Evolutionary conservation across 2,113 vertebrate species (phyloP).

Genomic region (Cryptotis parvus): DNA sequence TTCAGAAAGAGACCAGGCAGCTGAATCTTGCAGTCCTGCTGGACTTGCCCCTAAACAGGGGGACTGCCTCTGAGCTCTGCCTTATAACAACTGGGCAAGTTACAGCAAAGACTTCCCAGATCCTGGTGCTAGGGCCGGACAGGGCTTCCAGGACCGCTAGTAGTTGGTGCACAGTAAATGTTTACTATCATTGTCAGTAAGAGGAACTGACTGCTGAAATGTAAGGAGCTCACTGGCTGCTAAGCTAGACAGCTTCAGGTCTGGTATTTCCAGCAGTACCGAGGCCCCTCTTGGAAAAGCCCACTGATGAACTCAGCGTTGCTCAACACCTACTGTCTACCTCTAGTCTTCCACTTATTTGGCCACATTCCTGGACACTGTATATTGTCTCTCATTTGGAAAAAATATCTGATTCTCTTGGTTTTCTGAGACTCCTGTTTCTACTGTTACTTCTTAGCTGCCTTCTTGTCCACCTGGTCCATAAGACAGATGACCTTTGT

Average conservation of each 20-base stretch:
- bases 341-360: background rate
- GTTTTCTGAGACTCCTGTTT: background rate
- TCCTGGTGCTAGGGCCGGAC: background rate
- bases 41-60: accelerated
- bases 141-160: background rate
- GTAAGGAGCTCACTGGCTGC: background rate
- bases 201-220: background rate
- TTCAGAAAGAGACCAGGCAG: background rate
- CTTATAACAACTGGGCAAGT: background rate
- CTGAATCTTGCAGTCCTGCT: too few relatives aligned
- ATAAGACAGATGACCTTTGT: background rate
- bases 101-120: background rate
- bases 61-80: background rate
- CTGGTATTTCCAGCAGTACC: background rate
- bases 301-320: background rate
- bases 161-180: background rate
- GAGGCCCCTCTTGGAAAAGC: background rate
- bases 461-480: background rate
- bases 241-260: background rate
- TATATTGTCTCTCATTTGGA: background rate
- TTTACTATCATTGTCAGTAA: background rate
- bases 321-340: background rate
- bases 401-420: slow-evolving; percentile 17
- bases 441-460: background rate
- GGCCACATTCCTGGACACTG: too few relatives aligned